These are phyloP conservation scores for Helarctos malayanus DNA, from an alignment of 2,797 vertebrate species.

Conservation along the genomic window DNA sequence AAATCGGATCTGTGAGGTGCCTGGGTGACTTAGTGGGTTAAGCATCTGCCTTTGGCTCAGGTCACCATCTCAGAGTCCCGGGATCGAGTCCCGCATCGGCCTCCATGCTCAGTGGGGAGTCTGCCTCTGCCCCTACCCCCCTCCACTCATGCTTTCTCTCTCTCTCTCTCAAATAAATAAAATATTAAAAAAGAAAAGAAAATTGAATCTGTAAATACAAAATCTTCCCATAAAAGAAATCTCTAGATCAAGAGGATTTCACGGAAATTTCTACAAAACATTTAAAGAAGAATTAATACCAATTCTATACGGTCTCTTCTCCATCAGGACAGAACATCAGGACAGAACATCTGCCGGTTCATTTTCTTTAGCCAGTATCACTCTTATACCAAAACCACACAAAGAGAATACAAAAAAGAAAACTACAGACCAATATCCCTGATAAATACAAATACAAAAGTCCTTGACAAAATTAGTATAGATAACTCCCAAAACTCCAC, in stretches of 20 bases:
- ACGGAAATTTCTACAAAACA: neutral
- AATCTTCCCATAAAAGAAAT: neutral
- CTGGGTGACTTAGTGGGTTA: too few relatives aligned
- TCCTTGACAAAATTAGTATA: neutral
- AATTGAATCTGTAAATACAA: neutral
- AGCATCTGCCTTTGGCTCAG: too few relatives aligned
- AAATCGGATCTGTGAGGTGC: neutral
- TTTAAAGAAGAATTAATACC: neutral
- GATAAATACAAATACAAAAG: neutral
- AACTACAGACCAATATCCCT: neutral
- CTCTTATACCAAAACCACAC: neutral
- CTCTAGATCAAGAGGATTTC: neutral
- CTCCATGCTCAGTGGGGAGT: too few relatives aligned
- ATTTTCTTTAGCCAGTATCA: neutral
- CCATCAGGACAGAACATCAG: neutral
- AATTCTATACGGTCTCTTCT: neutral
- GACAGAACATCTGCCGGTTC: neutral
- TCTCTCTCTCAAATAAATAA: too few relatives aligned
- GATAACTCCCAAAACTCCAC: neutral
- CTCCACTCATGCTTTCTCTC: too few relatives aligned
- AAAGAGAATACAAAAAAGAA: neutral
- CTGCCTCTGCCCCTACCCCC: too few relatives aligned
- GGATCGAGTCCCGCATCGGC: too few relatives aligned
- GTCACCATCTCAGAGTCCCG: too few relatives aligned
- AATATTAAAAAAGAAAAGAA: neutral